Evolutionary conservation across 2,888 invertebrate genomes (phyloP).

Genomic region (Ennomos fuscantarius): DNA sequence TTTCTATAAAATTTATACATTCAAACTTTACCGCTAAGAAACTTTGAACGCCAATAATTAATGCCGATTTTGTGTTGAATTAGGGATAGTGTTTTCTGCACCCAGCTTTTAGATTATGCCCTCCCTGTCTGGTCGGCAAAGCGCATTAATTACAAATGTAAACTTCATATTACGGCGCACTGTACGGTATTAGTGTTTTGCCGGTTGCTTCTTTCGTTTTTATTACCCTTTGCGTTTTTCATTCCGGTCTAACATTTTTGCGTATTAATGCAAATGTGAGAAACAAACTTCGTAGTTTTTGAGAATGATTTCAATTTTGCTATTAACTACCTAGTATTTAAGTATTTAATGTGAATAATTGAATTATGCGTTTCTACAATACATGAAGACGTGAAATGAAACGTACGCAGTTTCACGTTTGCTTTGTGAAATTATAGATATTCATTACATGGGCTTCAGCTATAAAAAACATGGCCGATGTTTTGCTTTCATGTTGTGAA

Average conservation of each 20-base stretch:
- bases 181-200: slow-evolving; percentile 37
- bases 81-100: neutral
- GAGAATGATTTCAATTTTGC: neutral
- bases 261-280: slow-evolving; percentile 7
- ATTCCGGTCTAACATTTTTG: slow-evolving; percentile 9
- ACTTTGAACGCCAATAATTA: too few relatives aligned
- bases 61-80: too few relatives aligned
- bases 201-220: slow-evolving; percentile 25
- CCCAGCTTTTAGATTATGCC: slow-evolving; percentile 38
- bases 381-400: neutral
- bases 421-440: neutral
- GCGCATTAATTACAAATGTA: slow-evolving; percentile 66
- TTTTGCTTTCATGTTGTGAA: slow-evolving; percentile 24
- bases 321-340: too few relatives aligned
- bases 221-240: slow-evolving; percentile 19
- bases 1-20: neutral
- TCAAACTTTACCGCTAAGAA: too few relatives aligned
- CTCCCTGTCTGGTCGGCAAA: slow-evolving; percentile 49
- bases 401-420: neutral
- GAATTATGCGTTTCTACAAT: neutral
- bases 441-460: neutral
- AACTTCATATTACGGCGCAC: slow-evolving; percentile 39
- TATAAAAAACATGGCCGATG: slow-evolving; percentile 1
- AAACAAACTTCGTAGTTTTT: neutral
- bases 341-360: too few relatives aligned